phyloP scores from a whole-genome alignment of 2,888 invertebrate genomes.

The Diarsia brunnea region DNA sequence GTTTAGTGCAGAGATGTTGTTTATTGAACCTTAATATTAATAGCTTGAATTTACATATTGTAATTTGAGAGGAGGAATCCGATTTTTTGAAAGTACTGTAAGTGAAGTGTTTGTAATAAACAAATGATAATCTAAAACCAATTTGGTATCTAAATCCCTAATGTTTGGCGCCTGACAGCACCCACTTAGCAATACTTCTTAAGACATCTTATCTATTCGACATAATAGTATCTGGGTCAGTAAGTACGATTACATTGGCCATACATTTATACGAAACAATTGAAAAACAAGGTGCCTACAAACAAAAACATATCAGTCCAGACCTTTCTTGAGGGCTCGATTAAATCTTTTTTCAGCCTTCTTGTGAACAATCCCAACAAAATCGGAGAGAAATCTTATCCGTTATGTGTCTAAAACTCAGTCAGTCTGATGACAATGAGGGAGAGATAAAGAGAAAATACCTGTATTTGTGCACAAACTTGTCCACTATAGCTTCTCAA shows the following conservation, averaged over 20 bases:
- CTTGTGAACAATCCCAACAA: background rate
- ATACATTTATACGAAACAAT: background rate
- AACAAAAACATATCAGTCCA: background rate
- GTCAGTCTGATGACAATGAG: background rate
- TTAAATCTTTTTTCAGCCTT: background rate
- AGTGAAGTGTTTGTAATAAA: background rate
- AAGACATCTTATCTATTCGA: background rate
- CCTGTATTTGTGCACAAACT: background rate
- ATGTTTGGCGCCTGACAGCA: constrained; percentile 6
- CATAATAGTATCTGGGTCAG: constrained; percentile 1
- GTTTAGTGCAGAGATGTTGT: background rate
- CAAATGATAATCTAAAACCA: background rate
- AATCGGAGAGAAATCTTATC: background rate
- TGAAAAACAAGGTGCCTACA: background rate
- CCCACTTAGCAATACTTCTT: constrained; percentile 24
- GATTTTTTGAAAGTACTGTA: background rate
- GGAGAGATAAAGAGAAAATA: background rate
- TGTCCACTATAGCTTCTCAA: background rate
- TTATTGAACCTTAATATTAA: constrained; percentile 30
- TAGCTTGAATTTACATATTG: constrained; percentile 15
- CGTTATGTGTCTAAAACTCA: background rate
- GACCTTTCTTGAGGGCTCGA: background rate
- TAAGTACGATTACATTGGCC: background rate
- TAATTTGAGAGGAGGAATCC: background rate
- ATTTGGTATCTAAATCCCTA: background rate